A percentile compares a stretch with the other conserved stretches of the same genome.
Evolutionary conservation across 2,888 invertebrate genomes (phyloP).

Genomic region (Caenorhabditis japonica): DNA sequence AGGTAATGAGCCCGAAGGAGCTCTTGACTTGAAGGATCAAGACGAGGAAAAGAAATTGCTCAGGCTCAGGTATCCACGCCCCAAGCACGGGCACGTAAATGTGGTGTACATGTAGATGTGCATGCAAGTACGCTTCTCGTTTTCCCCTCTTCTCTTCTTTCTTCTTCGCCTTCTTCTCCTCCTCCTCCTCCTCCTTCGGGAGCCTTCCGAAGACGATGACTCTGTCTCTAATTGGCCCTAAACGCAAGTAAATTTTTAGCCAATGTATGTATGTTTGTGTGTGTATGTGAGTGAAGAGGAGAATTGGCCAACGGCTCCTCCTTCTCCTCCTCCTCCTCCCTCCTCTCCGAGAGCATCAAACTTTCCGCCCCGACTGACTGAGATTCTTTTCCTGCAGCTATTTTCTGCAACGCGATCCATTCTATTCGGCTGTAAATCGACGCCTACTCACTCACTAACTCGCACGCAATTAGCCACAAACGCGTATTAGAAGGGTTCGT

Average conservation of each 20-base stretch:
- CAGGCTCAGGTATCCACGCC: too few relatives aligned
- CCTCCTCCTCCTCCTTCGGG: too few relatives aligned
- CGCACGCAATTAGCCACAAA: too few relatives aligned
- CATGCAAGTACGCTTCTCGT: conserved; percentile 41
- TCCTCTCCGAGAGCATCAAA: too few relatives aligned
- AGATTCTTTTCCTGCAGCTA: background rate
- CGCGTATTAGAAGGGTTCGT: conserved; percentile 26
- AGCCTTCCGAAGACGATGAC: conserved; percentile 27
- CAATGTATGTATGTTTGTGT: conserved; percentile 36
- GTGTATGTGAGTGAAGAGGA: conserved; percentile 15
- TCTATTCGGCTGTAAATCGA: conserved; percentile 22
- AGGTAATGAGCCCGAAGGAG: too few relatives aligned
- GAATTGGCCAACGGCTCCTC: conserved; percentile 9
- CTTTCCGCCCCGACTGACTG: conserved; percentile 1
- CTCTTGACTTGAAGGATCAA: too few relatives aligned
- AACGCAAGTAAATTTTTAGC: conserved; percentile 54
- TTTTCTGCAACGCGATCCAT: background rate
- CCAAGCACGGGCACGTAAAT: too few relatives aligned
- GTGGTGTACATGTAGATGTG: too few relatives aligned
- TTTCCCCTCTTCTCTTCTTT: conserved; percentile 24
- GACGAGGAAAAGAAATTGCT: too few relatives aligned
- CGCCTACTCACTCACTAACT: conserved; percentile 9
- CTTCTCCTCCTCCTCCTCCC: conserved; percentile 7
- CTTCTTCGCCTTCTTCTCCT: conserved; percentile 21
- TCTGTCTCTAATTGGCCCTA: conserved; percentile 55